phyloP scores from a whole-genome alignment of 2,797 vertebrate genomes.

The Oceanodroma leucorhoa region DNA sequence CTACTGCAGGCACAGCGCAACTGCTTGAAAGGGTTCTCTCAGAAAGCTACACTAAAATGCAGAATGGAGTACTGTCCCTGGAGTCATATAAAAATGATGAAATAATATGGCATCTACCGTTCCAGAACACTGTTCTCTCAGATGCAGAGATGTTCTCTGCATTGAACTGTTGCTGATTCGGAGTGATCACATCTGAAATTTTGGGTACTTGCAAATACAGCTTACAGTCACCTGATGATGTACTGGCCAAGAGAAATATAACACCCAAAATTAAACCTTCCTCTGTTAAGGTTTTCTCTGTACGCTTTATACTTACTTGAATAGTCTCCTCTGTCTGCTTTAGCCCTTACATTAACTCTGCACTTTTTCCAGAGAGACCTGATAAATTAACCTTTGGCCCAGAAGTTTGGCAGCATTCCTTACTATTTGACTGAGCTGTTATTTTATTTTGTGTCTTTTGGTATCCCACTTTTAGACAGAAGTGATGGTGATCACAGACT shows the following conservation, averaged over 20 bases:
- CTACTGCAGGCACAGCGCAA: background rate
- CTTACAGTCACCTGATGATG: too few relatives aligned
- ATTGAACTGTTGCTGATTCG: too few relatives aligned
- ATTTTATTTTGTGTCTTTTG: background rate
- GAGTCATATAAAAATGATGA: too few relatives aligned
- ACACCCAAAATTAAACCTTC: background rate
- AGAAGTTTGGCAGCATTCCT: background rate
- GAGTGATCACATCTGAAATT: rapidly evolving
- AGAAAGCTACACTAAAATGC: background rate
- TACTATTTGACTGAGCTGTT: background rate
- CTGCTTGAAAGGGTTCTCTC: background rate
- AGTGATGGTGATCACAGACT: background rate
- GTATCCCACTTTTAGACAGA: background rate
- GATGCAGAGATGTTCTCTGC: background rate
- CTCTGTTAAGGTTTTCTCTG: background rate
- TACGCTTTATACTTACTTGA: rapidly evolving
- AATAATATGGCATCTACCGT: rapidly evolving
- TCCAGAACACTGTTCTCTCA: background rate
- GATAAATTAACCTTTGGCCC: background rate
- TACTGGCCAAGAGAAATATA: background rate
- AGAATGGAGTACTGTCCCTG: too few relatives aligned
- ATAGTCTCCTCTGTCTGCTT: background rate
- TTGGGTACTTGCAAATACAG: background rate
- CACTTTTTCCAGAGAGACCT: background rate
- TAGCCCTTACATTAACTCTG: background rate